Evolutionary conservation across 2,888 invertebrate genomes (phyloP).

Genomic region (Strigamia maritima): DNA sequence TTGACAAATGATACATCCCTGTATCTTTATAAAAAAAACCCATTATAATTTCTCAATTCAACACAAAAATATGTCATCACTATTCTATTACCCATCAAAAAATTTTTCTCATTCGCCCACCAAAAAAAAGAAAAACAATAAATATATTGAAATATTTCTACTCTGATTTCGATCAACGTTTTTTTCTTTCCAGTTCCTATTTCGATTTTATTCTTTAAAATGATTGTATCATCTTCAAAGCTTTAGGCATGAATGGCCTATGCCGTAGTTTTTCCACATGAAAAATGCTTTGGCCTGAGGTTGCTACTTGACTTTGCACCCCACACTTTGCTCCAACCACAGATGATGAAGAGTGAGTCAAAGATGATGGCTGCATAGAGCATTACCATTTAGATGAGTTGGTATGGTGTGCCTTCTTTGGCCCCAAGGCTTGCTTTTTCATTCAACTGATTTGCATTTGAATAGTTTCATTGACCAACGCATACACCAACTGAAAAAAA

Average conservation of each 20-base stretch:
- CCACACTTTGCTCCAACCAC: slow-evolving; percentile 28
- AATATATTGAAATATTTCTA: background rate
- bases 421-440: background rate
- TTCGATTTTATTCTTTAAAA: slow-evolving; percentile 13
- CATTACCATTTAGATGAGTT: slow-evolving; percentile 34
- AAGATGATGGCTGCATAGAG: slow-evolving; percentile 18
- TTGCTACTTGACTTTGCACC: slow-evolving; percentile 28
- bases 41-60: slow-evolving; percentile 25
- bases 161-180: background rate
- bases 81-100: background rate
- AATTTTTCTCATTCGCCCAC: background rate
- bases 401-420: slow-evolving; percentile 21
- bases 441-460: slow-evolving; percentile 30
- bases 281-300: slow-evolving; percentile 22
- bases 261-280: slow-evolving; percentile 28
- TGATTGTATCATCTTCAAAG: slow-evolving; percentile 28
- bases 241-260: slow-evolving; percentile 7
- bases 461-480: slow-evolving; percentile 27
- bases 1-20: slow-evolving; percentile 31
- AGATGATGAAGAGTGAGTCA: slow-evolving; percentile 31
- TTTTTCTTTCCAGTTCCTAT: background rate
- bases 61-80: slow-evolving; percentile 26
- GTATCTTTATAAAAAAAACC: slow-evolving; percentile 16
- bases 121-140: background rate
- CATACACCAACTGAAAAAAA: background rate